phyloP scores from a whole-genome alignment of 1,140 invertebrate species.

The Odontomachus brunneus region DNA sequence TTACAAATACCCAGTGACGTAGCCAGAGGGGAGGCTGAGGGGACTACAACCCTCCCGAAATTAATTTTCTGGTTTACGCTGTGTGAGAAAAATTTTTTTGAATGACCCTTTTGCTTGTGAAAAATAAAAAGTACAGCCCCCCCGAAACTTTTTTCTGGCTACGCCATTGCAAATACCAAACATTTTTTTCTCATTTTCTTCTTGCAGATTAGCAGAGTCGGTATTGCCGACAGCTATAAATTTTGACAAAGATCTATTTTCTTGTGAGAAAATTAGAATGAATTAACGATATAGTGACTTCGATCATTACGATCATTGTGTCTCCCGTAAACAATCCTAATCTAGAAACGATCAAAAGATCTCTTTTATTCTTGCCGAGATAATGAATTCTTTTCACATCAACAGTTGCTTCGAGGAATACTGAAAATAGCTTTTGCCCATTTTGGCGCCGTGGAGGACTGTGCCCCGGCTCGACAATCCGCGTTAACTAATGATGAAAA shows the following conservation, averaged over 20 bases:
- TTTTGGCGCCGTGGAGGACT: background rate
- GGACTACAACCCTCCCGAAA: too few species aligned
- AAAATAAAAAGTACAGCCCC: too few species aligned
- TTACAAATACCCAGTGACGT: too few species aligned
- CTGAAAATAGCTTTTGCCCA: background rate
- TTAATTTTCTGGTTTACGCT: too few species aligned
- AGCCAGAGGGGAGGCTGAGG: too few species aligned
- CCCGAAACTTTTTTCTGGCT: too few species aligned
- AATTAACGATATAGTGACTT: background rate
- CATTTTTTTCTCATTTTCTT: too few species aligned
- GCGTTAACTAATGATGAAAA: background rate
- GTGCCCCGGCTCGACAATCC: too few species aligned
- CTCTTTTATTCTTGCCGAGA: background rate
- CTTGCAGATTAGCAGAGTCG: conserved; percentile 7
- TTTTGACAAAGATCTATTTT: background rate
- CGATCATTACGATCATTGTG: background rate
- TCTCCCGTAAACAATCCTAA: background rate
- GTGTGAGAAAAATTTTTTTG: too few species aligned
- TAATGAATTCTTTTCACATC: background rate
- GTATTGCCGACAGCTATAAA: background rate
- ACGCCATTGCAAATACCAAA: too few species aligned
- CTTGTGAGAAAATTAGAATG: background rate
- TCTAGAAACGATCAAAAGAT: background rate
- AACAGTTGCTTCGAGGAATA: background rate
- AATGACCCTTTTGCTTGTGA: too few species aligned